Percentiles rank a stretch among this genome's conserved stretches.
These are phyloP conservation scores for Sardinella longiceps DNA, from an alignment of 2,797 vertebrate species.

Conservation along the genomic window DNA sequence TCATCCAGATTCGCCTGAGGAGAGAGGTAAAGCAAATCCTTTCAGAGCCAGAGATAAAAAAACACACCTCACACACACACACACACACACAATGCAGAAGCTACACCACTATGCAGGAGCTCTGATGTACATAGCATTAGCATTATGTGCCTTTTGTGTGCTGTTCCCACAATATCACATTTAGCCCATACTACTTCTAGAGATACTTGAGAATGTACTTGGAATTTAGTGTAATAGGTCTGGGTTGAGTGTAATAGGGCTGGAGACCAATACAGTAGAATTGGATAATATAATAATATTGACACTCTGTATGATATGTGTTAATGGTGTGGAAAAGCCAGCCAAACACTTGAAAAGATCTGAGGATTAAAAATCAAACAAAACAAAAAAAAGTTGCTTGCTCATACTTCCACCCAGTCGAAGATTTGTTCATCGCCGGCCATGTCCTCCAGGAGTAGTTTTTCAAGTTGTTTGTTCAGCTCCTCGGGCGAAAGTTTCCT, in stretches of 20 bases:
- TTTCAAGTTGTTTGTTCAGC: conserved; percentile 88
- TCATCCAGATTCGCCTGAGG: conserved; percentile 92
- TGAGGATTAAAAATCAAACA: neutral
- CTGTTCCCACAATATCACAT: neutral
- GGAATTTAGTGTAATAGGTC: neutral
- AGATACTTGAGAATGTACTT: neutral
- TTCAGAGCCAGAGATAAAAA: conserved; percentile 1
- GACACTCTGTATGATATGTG: neutral
- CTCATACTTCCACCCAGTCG: conserved; percentile 96
- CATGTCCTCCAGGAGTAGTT: conserved; percentile 92
- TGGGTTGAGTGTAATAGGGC: neutral
- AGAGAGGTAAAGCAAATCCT: conserved; percentile 7
- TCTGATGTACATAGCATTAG: too few relatives aligned
- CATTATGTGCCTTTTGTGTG: neutral
- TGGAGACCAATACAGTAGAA: neutral
- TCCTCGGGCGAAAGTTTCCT: conserved; percentile 81
- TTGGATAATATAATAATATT: neutral
- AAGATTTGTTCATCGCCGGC: conserved; percentile 97
- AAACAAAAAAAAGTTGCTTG: too few relatives aligned
- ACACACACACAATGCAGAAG: too few relatives aligned
- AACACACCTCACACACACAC: too few relatives aligned
- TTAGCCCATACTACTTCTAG: neutral
- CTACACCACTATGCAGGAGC: neutral
- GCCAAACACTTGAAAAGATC: neutral
- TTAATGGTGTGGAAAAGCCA: neutral